These are phyloP conservation scores for Eupeodes corollae DNA, from an alignment of 1,140 invertebrate genomes.

Conservation along the genomic window DNA sequence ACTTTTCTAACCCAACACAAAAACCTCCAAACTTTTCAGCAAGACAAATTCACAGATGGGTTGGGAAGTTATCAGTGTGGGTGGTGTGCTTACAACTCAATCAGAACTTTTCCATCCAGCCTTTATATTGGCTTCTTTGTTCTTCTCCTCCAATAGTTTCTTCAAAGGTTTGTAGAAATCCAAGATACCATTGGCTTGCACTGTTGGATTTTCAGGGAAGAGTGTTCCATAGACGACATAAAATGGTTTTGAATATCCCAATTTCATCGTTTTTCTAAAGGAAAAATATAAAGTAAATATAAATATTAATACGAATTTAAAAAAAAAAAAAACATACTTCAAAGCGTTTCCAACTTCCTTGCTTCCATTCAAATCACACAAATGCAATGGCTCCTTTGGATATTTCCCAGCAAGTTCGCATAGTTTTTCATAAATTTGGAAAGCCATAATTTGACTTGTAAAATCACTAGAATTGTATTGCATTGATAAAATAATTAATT, in stretches of 20 bases:
- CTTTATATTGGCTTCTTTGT: constrained; percentile 20
- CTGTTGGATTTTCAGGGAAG: constrained; percentile 39
- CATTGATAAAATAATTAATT: not conserved
- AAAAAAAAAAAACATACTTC: constrained; percentile 18
- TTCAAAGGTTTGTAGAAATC: constrained; percentile 37
- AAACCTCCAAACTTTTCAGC: no score
- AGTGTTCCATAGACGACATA: constrained; percentile 41
- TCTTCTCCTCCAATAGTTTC: constrained; percentile 30
- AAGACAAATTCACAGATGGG: no score
- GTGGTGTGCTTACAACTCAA: no score
- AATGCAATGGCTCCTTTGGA: constrained; percentile 41
- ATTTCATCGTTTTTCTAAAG: constrained; percentile 39
- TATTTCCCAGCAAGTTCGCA: constrained; percentile 42
- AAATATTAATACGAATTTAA: no score
- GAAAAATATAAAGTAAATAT: not conserved
- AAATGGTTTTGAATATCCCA: constrained; percentile 48
- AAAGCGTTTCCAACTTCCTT: constrained; percentile 38
- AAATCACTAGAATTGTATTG: constrained; percentile 27
- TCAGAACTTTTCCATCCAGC: constrained; percentile 22
- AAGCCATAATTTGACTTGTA: constrained; percentile 29
- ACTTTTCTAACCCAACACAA: no score
- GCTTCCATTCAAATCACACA: constrained; percentile 47
- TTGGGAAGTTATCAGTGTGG: no score
- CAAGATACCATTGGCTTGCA: constrained; percentile 36
- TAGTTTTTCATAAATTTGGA: constrained; percentile 46